Evolutionary conservation across 2,888 invertebrate species (phyloP), one percentile per base, ranked within the genome.

Genomic region (Drosophila neonasuta): DNA sequence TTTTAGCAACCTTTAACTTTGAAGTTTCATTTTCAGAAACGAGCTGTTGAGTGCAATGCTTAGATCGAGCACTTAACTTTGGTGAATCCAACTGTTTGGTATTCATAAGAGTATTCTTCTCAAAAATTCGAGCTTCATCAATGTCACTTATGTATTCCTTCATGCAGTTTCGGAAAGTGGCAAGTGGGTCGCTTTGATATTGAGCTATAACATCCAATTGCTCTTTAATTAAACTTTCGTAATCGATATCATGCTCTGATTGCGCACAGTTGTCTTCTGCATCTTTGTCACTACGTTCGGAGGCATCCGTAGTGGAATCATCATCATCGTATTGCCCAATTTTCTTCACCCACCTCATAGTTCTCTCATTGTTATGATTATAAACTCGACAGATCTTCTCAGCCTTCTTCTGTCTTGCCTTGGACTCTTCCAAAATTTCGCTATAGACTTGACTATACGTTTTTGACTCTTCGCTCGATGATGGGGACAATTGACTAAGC

Each of bases 381-480:
- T 64, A 84, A 1, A 42, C 30, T 11, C 44, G 57, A 41, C 62
- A 55, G 5, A 67, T 77, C 4, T 50, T 50, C 2, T 79, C 65
- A 0, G 81, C 82, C 24, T 69, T 80, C 3, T 64, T 34, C 8
- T 71, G 60, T 2, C 80, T 79, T 0, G 54, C 59, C 20, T 42
- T 72, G 0, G 77, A 81, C 58, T 80, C 80, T 24, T 81, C 67
- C 8, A 44, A 71, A n/a, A 84, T 73, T 51, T 84, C 85, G 41
- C 79, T 81, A 13, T 79, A 80, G 5, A 80, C 61, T 51, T 80
- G 64, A 49, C 80, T 80, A 9, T 76, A 76, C 11, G 72, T 84
- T 50, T 79, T 73, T 1, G 82, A 81, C 5, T 63, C 49, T 2
- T 81, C 82, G 8, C 60, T 79, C 5, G 85, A 71, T 0, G 56